Conservation (phyloP, 2,888 invertebrate species). For the Andrena chrysosceles region DNA sequence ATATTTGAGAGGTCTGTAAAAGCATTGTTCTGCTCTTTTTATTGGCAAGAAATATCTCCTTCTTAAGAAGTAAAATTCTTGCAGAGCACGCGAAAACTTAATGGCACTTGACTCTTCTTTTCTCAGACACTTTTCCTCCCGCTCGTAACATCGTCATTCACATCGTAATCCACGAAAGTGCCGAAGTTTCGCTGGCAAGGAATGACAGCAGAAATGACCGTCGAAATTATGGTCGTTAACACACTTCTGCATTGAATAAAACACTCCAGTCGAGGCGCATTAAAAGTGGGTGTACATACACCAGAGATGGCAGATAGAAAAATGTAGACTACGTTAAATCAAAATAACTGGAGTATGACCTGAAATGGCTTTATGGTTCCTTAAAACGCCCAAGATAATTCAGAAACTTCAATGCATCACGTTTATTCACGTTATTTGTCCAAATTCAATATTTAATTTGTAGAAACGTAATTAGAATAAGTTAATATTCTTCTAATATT, state of each 20-base stretch:
- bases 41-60: conserved; percentile 29
- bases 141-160: conserved; percentile 33
- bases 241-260: conserved; percentile 33
- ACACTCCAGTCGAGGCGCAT: neutral
- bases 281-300: neutral
- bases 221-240: conserved; percentile 42
- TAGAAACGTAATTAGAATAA: no score
- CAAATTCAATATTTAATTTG: no score
- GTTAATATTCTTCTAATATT: no score
- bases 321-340: neutral
- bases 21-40: conserved; percentile 14
- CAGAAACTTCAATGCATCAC: no score
- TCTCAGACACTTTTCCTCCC: conserved; percentile 23
- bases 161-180: conserved; percentile 35
- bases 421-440: no score
- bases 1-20: conserved; percentile 7
- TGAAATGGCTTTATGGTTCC: neutral
- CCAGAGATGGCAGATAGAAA: neutral
- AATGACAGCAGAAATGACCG: conserved; percentile 31
- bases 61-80: conserved; percentile 39
- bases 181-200: conserved; percentile 39
- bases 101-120: conserved; percentile 40
- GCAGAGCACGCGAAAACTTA: conserved; percentile 42
- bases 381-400: no score
- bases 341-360: neutral